Evolutionary conservation across 2,797 vertebrate species (phyloP).

Genomic region (Sitta carolinensis): DNA sequence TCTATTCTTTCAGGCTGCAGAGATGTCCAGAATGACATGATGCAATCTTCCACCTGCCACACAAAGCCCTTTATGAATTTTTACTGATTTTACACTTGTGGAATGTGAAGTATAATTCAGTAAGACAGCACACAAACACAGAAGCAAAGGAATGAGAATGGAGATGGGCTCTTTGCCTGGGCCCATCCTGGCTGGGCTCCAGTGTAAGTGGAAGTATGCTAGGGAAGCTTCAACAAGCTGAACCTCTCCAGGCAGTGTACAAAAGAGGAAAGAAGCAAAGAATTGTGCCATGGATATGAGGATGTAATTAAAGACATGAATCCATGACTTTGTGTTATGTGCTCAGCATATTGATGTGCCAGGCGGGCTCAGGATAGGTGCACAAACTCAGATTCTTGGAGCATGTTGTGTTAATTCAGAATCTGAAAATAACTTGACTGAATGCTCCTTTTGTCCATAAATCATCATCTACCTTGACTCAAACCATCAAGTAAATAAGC

Average conservation of each 20-base stretch:
- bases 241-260: neutral
- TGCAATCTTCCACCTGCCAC: conserved; percentile 60
- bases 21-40: conserved; percentile 74
- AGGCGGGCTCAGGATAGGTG: neutral
- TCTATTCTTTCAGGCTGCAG: conserved; percentile 54
- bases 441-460: neutral
- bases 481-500: neutral
- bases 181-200: neutral
- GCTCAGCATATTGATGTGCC: neutral
- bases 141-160: neutral
- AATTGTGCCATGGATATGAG: neutral
- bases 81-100: neutral
- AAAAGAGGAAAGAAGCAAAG: neutral
- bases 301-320: neutral
- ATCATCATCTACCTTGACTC: neutral
- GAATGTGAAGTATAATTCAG: neutral
- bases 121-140: neutral
- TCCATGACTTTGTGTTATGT: neutral
- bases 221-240: neutral
- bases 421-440: neutral
- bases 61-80: neutral
- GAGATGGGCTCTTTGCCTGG: neutral
- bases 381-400: neutral
- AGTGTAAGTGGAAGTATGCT: rapidly evolving
- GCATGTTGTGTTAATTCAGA: neutral